These are phyloP conservation scores for Albula glossodonta DNA, from an alignment of 2,113 vertebrate genomes.

Conservation along the genomic window DNA sequence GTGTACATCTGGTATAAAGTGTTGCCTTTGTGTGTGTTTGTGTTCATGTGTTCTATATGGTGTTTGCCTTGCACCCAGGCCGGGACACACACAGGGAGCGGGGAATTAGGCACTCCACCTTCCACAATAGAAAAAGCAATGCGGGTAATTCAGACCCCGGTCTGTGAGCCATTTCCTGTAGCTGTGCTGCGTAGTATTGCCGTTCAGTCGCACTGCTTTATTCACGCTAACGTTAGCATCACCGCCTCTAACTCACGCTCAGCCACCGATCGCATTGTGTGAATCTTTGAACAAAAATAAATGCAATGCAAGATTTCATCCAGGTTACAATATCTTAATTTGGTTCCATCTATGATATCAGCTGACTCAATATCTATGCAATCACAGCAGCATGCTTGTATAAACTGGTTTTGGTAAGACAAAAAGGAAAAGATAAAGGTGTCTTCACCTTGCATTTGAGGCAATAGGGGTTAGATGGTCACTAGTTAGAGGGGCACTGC, in stretches of 20 bases:
- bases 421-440: too few species aligned
- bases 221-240: background rate
- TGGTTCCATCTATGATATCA: background rate
- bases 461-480: too few species aligned
- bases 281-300: background rate
- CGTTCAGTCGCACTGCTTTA: background rate
- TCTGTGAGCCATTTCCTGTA: background rate
- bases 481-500: too few species aligned
- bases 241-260: too few species aligned
- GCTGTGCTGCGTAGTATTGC: background rate
- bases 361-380: background rate
- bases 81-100: constrained; percentile 28
- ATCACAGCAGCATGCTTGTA: background rate
- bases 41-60: background rate
- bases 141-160: constrained; percentile 29
- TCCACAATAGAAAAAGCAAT: constrained; percentile 19
- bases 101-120: constrained; percentile 30
- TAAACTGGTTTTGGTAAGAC: background rate
- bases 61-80: constrained; percentile 38
- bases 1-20: background rate
- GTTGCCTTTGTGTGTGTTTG: background rate
- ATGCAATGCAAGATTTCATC: background rate
- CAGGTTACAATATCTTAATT: background rate
- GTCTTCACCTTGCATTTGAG: too few species aligned
- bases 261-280: background rate